A percentile compares a stretch with the other conserved stretches of the same genome.
These are phyloP conservation scores for Nerophis lumbriciformis DNA, from an alignment of 2,113 vertebrate species.

Conservation along the genomic window DNA sequence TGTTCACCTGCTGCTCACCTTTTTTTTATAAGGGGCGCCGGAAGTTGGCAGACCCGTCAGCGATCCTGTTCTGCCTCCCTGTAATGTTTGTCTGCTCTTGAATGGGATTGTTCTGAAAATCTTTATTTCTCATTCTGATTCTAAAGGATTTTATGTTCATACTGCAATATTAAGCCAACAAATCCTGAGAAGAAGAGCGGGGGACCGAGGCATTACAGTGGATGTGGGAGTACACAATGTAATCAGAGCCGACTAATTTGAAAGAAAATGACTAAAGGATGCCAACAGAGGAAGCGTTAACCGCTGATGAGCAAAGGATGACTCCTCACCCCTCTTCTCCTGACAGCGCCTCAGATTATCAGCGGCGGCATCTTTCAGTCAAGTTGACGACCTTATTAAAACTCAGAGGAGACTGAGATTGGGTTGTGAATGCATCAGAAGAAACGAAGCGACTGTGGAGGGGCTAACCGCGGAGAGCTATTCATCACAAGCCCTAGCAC, in stretches of 20 bases:
- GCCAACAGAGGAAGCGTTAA: conserved; percentile 36
- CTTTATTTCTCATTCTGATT: not conserved
- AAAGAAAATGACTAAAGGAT: conserved; percentile 49
- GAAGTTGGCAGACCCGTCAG: no score
- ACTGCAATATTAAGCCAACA: conserved; percentile 16
- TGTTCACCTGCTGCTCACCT: no score
- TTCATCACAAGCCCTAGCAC: conserved; percentile 56
- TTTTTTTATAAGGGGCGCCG: no score
- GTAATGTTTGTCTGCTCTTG: no score
- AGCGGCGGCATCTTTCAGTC: conserved; percentile 62
- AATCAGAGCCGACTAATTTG: conserved; percentile 45
- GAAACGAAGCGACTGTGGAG: conserved; percentile 43
- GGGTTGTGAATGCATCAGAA: conserved; percentile 63
- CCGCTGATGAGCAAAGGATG: conserved; percentile 30
- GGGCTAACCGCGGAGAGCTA: conserved; percentile 44
- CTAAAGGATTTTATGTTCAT: conserved; percentile 24
- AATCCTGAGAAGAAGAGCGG: conserved; percentile 7
- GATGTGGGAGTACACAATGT: conserved; percentile 22
- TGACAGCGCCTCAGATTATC: conserved; percentile 57
- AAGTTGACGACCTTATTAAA: conserved; percentile 71
- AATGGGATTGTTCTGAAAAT: no score
- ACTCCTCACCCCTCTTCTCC: conserved; percentile 32
- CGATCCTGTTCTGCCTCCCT: no score
- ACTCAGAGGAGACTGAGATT: conserved; percentile 62
- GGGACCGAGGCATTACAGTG: not conserved